Evolutionary conservation across 1,140 invertebrate genomes (phyloP).

Genomic region (Papilio helenus): DNA sequence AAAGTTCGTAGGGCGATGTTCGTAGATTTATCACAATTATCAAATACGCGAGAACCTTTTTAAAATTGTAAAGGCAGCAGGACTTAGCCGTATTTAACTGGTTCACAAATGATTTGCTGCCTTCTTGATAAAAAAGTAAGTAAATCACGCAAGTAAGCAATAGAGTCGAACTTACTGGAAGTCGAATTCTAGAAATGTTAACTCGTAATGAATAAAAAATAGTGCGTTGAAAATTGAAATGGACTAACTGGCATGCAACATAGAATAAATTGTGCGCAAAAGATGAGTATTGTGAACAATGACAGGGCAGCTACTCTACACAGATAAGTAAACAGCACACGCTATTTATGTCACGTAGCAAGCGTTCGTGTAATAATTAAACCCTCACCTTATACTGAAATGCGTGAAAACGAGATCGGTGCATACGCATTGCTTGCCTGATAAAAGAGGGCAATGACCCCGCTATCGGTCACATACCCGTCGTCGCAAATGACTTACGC

Average conservation of each 20-base stretch:
- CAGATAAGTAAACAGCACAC: slow-evolving; percentile 29
- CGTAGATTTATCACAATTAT: too few species aligned
- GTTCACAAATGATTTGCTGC: too few species aligned
- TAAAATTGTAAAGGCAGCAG: too few species aligned
- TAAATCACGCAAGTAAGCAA: too few species aligned
- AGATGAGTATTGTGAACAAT: slow-evolving; percentile 17
- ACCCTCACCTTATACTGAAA: slow-evolving; percentile 41
- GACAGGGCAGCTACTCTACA: not conserved
- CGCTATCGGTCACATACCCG: slow-evolving; percentile 68
- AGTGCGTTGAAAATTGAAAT: not conserved
- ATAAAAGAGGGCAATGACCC: slow-evolving; percentile 69
- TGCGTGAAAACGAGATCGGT: slow-evolving; percentile 51
- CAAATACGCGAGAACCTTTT: too few species aligned
- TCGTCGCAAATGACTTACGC: slow-evolving; percentile 50
- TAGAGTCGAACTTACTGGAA: too few species aligned
- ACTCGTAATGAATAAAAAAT: not conserved
- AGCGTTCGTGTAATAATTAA: slow-evolving; percentile 34
- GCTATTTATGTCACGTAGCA: slow-evolving; percentile 15
- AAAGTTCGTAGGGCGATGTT: too few species aligned
- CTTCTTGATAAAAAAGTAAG: too few species aligned
- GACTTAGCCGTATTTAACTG: too few species aligned
- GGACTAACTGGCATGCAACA: not conserved
- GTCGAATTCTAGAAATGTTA: too few species aligned
- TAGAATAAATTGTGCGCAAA: slow-evolving; percentile 25
- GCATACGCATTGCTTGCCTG: slow-evolving; percentile 58